phyloP scores from a whole-genome alignment of 2,797 vertebrate species.

The Gorsachius magnificus region DNA sequence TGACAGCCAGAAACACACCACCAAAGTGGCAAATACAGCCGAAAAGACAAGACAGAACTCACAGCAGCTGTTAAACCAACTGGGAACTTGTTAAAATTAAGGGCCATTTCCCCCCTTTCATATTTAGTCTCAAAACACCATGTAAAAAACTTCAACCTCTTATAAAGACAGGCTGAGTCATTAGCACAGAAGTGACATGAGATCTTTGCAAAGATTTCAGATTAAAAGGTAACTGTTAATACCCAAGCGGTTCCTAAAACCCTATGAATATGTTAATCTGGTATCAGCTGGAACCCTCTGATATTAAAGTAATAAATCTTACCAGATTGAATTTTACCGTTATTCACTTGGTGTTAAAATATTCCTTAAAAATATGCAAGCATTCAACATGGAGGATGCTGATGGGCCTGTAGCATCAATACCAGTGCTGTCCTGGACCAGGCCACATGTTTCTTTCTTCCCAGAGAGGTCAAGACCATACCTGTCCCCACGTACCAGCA shows the following conservation, averaged over 20 bases:
- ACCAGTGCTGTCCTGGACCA: not conserved
- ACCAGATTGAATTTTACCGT: not conserved
- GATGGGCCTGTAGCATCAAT: not conserved
- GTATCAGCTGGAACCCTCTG: not conserved
- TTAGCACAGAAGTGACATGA: not conserved
- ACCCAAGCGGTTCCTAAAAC: not conserved
- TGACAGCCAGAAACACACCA: constrained; percentile 26
- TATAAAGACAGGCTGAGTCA: constrained; percentile 12
- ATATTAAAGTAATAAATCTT: not conserved
- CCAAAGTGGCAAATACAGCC: constrained; percentile 19
- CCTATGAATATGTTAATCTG: constrained; percentile 4
- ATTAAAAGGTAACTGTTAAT: constrained; percentile 16
- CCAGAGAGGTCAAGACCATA: not conserved
- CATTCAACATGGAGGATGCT: not conserved
- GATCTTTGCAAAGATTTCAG: constrained; percentile 12
- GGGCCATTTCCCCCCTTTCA: constrained; percentile 14
- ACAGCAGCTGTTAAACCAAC: constrained; percentile 54
- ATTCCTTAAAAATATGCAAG: not conserved
- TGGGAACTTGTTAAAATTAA: constrained; percentile 42
- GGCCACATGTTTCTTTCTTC: rapidly evolving
- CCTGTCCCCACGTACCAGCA: not conserved
- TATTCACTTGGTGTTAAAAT: not conserved
- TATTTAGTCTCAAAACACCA: constrained; percentile 11
- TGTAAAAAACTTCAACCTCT: constrained; percentile 18
- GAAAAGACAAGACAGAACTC: constrained; percentile 27